Conservation (phyloP, 1,140 invertebrate genomes). For the Trichonephila inaurata region DNA sequence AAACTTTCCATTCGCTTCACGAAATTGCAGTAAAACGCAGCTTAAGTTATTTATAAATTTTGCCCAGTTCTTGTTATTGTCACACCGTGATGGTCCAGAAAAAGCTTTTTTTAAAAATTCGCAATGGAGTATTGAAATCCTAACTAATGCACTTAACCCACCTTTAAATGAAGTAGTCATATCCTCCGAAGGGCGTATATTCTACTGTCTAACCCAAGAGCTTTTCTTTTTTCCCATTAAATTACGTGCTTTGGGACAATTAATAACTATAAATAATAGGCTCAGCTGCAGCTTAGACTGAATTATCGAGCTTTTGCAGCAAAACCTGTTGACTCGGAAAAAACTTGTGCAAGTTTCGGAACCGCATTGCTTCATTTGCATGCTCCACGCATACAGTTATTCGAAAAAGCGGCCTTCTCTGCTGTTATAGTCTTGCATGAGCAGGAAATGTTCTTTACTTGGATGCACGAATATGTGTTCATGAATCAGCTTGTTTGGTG, state of each 20-base stretch:
- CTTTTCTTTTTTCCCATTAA: constrained; percentile 25
- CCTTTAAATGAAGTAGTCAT: background rate
- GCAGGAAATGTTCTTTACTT: constrained; percentile 44
- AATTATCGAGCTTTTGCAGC: constrained; percentile 7
- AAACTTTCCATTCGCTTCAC: background rate
- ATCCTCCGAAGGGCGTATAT: background rate
- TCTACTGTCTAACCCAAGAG: background rate
- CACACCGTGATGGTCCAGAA: background rate
- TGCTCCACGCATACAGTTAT: constrained; percentile 13
- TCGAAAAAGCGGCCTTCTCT: constrained; percentile 14
- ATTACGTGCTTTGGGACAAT: constrained; percentile 45
- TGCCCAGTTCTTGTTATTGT: background rate
- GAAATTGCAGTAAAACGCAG: constrained; percentile 4
- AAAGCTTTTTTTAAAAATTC: background rate
- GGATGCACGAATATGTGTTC: constrained; percentile 29
- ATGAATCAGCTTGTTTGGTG: constrained; percentile 4
- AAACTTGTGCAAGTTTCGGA: background rate
- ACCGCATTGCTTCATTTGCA: constrained; percentile 42
- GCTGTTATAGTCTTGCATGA: constrained; percentile 27
- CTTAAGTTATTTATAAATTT: background rate
- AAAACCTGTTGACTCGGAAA: constrained; percentile 51
- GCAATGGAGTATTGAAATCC: background rate
- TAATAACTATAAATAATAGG: constrained; percentile 65
- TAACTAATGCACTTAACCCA: background rate
- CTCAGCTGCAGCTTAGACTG: constrained; percentile 28